Evolutionary conservation across 1,140 invertebrate species (phyloP).

Genomic region (Grapholita molesta): DNA sequence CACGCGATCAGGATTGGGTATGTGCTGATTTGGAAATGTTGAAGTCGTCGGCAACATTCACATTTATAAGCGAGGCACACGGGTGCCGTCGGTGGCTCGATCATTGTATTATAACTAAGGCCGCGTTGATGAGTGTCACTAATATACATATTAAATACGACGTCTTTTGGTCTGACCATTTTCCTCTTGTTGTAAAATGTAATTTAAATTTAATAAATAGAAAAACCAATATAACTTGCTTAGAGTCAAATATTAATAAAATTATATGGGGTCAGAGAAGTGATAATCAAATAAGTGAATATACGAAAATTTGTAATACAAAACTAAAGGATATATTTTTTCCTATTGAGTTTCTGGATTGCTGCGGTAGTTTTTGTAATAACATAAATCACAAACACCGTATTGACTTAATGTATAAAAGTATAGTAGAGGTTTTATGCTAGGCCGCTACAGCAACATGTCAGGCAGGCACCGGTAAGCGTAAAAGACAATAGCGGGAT

Average conservation of each 20-base stretch:
- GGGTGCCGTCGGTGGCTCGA: conserved; percentile 21
- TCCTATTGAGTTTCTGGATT: conserved; percentile 18
- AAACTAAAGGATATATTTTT: conserved; percentile 18
- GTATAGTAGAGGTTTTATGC: neutral
- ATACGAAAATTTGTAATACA: conserved; percentile 19
- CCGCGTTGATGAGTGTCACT: conserved; percentile 13
- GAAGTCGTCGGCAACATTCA: conserved; percentile 2
- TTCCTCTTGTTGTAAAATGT: neutral
- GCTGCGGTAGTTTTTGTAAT: conserved; percentile 18
- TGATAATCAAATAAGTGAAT: conserved; percentile 13
- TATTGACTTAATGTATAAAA: conserved; percentile 19
- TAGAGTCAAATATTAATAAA: neutral
- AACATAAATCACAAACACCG: neutral
- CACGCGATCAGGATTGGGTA: neutral
- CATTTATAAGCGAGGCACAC: conserved; percentile 19
- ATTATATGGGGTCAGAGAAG: conserved; percentile 22
- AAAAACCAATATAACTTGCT: neutral
- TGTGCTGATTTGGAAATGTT: conserved; percentile 9
- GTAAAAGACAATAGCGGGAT: conserved; percentile 15
- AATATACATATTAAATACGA: conserved; percentile 7
- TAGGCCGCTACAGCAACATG: neutral
- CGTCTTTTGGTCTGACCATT: conserved; percentile 18
- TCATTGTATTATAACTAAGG: conserved; percentile 16
- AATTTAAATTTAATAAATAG: neutral
- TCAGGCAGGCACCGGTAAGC: neutral